phyloP scores from a whole-genome alignment of 2,797 vertebrate species.

The Rhyacichthys aspro region DNA sequence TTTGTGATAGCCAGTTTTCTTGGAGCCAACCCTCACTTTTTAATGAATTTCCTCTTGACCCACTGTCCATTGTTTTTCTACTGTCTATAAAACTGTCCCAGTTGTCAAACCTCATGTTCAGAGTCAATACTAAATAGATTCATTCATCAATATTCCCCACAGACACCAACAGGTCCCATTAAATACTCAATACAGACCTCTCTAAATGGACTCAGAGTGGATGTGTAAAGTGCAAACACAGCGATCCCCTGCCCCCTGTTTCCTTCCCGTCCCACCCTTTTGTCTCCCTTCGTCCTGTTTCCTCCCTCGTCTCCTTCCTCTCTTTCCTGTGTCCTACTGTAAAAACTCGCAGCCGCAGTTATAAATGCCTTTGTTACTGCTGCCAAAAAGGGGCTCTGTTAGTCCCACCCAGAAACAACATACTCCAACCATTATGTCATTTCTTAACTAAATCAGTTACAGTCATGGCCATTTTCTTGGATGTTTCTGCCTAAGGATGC shows the following conservation, averaged over 20 bases:
- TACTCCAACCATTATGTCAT: background rate
- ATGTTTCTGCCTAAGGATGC: too few species aligned
- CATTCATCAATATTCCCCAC: background rate
- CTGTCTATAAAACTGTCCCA: too few species aligned
- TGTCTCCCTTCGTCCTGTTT: slow-evolving; percentile 64
- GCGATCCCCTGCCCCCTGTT: background rate
- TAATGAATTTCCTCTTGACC: too few species aligned
- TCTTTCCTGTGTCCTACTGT: slow-evolving; percentile 36
- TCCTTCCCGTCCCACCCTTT: slow-evolving; percentile 33
- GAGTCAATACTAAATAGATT: background rate
- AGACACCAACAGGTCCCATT: background rate
- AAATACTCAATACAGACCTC: slow-evolving; percentile 34
- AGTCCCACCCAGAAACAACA: background rate
- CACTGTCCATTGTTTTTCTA: too few species aligned
- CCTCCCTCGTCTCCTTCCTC: slow-evolving; percentile 45
- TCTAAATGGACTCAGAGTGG: slow-evolving; percentile 43
- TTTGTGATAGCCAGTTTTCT: too few species aligned
- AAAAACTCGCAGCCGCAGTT: slow-evolving; percentile 48
- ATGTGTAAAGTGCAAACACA: background rate
- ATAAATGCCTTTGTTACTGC: slow-evolving; percentile 15
- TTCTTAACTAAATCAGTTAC: background rate
- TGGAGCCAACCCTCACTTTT: too few species aligned
- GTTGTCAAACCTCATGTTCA: too few species aligned
- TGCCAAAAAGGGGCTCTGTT: background rate
- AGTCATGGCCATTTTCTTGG: too few species aligned